Base-by-base conservation (phyloP, 2,113 vertebrate genomes). In the Micromys minutus region DNA sequence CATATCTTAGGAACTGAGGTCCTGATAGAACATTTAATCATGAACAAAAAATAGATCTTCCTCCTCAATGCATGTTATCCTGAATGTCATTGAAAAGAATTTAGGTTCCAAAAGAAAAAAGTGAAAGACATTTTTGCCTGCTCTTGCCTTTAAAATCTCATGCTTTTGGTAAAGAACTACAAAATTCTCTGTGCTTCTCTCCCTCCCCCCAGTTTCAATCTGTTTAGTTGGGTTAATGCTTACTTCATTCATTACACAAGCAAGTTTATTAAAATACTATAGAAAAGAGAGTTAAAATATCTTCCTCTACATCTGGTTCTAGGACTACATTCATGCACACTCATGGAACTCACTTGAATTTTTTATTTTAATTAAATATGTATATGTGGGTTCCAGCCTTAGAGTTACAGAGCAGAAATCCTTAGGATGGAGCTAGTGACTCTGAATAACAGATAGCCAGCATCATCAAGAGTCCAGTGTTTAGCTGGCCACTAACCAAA, bases 361-460 rank as follows among this genome's bases (percentile, higher is more conserved):
- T 86, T 88, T 74, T 80, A 71, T 71, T 80, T 85, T 91, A 76
- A 72, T 85, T 91, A 80, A 65, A 91, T 39, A 59, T 5, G 79
- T 11, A n/a, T 92, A 61, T 80, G 31, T 69, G 29, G 61, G 29
- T 7, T 90, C 17, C 0, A 75, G 26, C 34, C 34, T 17, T 34
- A 59, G 19, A 52, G 21, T 11, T 47, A 47, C 34, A 52, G 74
- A 79, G 21, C 17, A 31, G 29, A 21, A 69, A 57, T 71, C 63
- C 10, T 50, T 61, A 39, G 75, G 36, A 52, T 21, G 17, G 52
- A 92, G 22, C 3, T 26, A 52, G 26, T 42, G 36, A 65, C 52
- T 87, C 76, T 96, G 19, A 50, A 59, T 55, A 59, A 90, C 71
- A 89, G 65, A 92, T 72, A 86, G 65, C 16, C 57, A 24, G 17